Conservation (phyloP, 2,888 invertebrate genomes). For the Drosophila picticornis region DNA sequence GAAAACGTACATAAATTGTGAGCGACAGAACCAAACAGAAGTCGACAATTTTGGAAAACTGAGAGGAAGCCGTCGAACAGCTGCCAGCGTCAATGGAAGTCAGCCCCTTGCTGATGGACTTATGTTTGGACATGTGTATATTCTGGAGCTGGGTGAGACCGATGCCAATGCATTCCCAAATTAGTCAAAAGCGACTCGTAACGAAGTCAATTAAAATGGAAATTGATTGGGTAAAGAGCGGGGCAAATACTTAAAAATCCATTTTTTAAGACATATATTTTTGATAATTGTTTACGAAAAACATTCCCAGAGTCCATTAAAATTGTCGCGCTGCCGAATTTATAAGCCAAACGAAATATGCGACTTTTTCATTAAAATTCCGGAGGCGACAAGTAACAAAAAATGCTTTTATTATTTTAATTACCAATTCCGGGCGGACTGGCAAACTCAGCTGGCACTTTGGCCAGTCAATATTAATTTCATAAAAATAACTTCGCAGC, state of each 20-base stretch:
- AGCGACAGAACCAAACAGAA: slow-evolving; percentile 46
- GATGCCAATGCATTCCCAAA: slow-evolving; percentile 62
- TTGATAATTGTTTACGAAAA: slow-evolving; percentile 71
- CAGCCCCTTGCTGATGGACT: slow-evolving; percentile 48
- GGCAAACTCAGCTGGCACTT: slow-evolving; percentile 67
- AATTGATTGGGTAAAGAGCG: slow-evolving; percentile 34
- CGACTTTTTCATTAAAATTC: slow-evolving; percentile 79
- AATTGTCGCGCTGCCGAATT: slow-evolving; percentile 64
- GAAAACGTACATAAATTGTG: slow-evolving; percentile 71
- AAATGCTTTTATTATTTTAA: slow-evolving; percentile 81
- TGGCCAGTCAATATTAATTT: slow-evolving; percentile 76
- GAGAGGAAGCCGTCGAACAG: slow-evolving; percentile 57
- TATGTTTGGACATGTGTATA: slow-evolving; percentile 9
- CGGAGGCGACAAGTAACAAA: slow-evolving; percentile 37
- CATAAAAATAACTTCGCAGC: slow-evolving; percentile 72
- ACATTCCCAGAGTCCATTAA: slow-evolving; percentile 57
- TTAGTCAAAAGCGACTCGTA: slow-evolving; percentile 59
- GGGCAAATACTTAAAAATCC: slow-evolving; percentile 65
- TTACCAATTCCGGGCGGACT: slow-evolving; percentile 72
- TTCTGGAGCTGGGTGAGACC: slow-evolving; percentile 2
- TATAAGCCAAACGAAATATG: slow-evolving; percentile 52
- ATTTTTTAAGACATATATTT: slow-evolving; percentile 57
- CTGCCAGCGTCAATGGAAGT: slow-evolving; percentile 48
- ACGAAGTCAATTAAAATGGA: slow-evolving; percentile 70
- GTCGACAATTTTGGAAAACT: slow-evolving; percentile 43